Evolutionary conservation across 2,888 invertebrate species (phyloP), one percentile per base, ranked within the genome.

Genomic region (Luffia ferchaultella): DNA sequence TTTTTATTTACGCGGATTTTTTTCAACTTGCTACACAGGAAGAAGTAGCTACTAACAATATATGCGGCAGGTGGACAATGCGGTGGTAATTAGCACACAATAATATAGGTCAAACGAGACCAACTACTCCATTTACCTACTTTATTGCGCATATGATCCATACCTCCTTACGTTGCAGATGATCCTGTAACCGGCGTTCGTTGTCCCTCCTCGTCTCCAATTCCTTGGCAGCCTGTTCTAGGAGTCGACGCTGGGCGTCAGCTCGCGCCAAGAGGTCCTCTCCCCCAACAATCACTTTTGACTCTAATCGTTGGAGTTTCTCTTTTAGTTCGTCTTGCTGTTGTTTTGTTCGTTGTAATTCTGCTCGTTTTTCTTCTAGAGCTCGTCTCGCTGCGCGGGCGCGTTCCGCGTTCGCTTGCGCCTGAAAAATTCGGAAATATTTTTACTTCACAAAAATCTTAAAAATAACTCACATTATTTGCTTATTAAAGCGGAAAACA

Each of bases 211-310:
- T 83, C 62, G 88, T 88, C 63, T 94, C 93, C 46, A 96, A 73
- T 71, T 96, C 95, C 16, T 88, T 80, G 15, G 95, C 91, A 0
- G 96, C 94, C 54, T 93, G 93, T 60, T 96, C 96, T 48, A 99
- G 84, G 50, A 98, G 85, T 53, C 90, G 86, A 51, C 97, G 93
- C 72, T 99, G 98, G 1, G 94, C 90, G 67, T 98, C 96, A 0
- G 97, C 97, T 70, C 98, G 98, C 70, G 98, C 98, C 55, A 99
- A 85, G 5, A 99, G 86, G 80, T 99, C 99, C 80, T 98, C 98
- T 0, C 99, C 99, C 0, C 99, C 99, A 0, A 98, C 95, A 18
- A 99, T 87, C 50, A 99, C 96, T 74, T 97, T 98, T 58, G 95
- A 95, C 71, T 98, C 97, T 48, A 99, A 87, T 5, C 93, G 92